Evolutionary conservation across 2,113 vertebrate species (phyloP).

Genomic region (Cynopterus brachyotis): DNA sequence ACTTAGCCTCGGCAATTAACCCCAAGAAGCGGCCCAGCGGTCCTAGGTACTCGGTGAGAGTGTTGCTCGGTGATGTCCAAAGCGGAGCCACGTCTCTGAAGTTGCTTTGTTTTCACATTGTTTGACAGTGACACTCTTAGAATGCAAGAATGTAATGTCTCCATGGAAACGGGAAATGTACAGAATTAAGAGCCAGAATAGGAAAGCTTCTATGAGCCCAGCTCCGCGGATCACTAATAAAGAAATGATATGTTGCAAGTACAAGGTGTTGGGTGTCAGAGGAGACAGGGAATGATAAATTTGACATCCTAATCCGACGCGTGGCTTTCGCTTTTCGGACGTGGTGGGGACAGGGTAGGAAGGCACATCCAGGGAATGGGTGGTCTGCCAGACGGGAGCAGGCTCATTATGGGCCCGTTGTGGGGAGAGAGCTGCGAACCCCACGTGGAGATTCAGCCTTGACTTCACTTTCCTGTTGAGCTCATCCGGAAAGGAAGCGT

Average conservation of each 20-base stretch:
- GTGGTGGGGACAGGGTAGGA: not conserved
- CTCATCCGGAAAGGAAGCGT: not conserved
- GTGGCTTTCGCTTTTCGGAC: not conserved
- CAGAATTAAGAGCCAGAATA: slow-evolving; percentile 63
- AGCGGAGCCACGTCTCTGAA: slow-evolving; percentile 45
- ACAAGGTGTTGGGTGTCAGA: slow-evolving; percentile 15
- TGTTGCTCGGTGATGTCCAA: slow-evolving; percentile 53
- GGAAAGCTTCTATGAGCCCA: slow-evolving; percentile 57
- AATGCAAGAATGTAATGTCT: slow-evolving; percentile 72
- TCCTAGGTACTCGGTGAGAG: not conserved
- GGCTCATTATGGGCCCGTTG: not conserved
- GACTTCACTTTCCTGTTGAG: not conserved
- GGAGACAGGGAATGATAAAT: not conserved
- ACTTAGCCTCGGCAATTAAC: slow-evolving; percentile 68
- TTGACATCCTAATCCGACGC: slow-evolving; percentile 1
- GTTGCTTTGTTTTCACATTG: slow-evolving; percentile 77
- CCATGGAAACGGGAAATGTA: slow-evolving; percentile 84
- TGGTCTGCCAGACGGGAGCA: not conserved
- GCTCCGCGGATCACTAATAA: slow-evolving; percentile 57
- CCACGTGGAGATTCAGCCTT: not conserved
- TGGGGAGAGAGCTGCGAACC: not conserved
- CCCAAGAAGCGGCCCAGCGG: not conserved
- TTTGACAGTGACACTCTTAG: slow-evolving; percentile 75
- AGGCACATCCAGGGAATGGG: not conserved
- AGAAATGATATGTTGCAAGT: not conserved